Evolutionary conservation across 2,888 invertebrate genomes (phyloP).

Genomic region (Cephus runcator): DNA sequence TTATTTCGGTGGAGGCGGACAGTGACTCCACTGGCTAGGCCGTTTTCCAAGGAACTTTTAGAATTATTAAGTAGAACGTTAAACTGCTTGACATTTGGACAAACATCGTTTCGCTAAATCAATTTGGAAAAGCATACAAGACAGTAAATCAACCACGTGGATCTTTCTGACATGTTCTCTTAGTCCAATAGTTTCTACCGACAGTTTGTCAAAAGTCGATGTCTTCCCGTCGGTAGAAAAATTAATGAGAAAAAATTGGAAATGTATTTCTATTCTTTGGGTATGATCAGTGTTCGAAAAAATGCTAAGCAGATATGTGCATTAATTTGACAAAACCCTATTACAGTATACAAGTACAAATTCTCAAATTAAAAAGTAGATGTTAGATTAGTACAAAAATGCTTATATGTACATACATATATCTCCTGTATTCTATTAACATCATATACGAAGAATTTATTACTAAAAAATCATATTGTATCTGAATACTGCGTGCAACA

Average conservation of each 20-base stretch:
- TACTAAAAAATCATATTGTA: too few species aligned
- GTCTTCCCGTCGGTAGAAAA: neutral
- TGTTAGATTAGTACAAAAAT: too few species aligned
- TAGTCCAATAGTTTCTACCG: neutral
- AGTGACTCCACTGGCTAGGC: constrained; percentile 35
- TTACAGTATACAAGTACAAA: too few species aligned
- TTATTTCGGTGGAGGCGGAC: constrained; percentile 45
- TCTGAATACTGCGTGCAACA: neutral
- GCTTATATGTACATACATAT: too few species aligned
- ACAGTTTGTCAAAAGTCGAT: neutral
- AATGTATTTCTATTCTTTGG: too few species aligned
- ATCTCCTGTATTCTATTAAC: too few species aligned
- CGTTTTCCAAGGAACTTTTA: constrained; percentile 33
- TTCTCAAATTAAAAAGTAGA: too few species aligned
- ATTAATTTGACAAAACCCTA: too few species aligned
- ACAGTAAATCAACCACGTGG: constrained; percentile 14
- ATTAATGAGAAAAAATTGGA: neutral
- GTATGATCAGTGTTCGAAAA: too few species aligned
- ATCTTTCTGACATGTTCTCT: neutral
- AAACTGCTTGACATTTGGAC: constrained; percentile 28
- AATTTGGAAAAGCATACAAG: constrained; percentile 32
- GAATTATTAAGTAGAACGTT: neutral
- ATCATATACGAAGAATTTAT: too few species aligned
- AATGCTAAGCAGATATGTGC: too few species aligned
- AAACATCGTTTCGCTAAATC: constrained; percentile 38